These are phyloP conservation scores for Diadema setosum DNA, from an alignment of 35 echinoderm and acorn worm genomes.

Conservation along the genomic window DNA sequence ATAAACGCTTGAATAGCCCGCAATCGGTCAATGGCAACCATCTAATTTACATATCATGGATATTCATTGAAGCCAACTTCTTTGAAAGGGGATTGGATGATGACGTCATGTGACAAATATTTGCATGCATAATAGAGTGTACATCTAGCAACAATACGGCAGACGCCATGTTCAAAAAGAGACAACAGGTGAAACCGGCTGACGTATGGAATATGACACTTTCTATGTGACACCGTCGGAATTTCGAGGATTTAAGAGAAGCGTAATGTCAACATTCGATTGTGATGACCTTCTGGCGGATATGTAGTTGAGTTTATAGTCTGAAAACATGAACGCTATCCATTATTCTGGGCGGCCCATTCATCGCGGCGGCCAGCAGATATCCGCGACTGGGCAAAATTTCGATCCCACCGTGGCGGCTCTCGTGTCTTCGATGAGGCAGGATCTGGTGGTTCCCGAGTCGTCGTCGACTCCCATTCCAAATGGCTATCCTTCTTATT, in stretches of 20 bases:
- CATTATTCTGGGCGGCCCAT: background rate
- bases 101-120: background rate
- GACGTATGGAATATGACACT: background rate
- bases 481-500: background rate
- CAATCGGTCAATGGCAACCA: background rate
- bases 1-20: background rate
- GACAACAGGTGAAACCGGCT: background rate
- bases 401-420: constrained; percentile 1
- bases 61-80: constrained; percentile 1
- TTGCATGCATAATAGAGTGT: constrained; percentile 29
- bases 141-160: constrained; percentile 25
- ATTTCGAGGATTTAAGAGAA: no score
- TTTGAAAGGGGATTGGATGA: background rate
- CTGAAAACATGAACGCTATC: background rate
- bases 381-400: background rate
- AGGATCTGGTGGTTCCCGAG: constrained; percentile 2
- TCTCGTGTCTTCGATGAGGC: constrained; percentile 1
- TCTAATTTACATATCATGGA: background rate
- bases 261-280: background rate
- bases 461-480: background rate
- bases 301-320: background rate
- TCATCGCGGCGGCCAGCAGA: background rate
- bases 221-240: background rate
- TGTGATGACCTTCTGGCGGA: background rate
- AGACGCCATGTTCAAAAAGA: constrained; percentile 12